Evolutionary conservation across 2,888 invertebrate species (phyloP).

Genomic region (Drosophila formosana): DNA sequence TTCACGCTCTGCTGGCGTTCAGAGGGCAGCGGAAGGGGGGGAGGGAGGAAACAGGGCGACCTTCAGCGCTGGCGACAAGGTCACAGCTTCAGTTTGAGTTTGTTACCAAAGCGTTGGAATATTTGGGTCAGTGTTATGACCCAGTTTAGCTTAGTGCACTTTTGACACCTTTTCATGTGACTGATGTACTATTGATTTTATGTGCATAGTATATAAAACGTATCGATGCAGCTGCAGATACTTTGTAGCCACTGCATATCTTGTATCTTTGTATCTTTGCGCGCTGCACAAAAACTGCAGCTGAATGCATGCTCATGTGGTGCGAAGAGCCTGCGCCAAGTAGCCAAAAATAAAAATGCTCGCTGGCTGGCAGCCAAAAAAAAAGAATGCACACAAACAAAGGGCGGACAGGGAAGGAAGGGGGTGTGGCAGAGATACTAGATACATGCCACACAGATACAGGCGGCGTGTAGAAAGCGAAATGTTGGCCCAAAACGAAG

Average conservation of each 20-base stretch:
- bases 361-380: conserved; percentile 71
- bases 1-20: conserved; percentile 34
- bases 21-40: neutral
- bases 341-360: conserved; percentile 77
- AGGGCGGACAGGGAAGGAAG: conserved; percentile 20
- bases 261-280: conserved; percentile 24
- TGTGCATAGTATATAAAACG: conserved; percentile 20
- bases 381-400: conserved; percentile 47
- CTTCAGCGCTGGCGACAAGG: conserved; percentile 52
- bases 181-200: conserved; percentile 17
- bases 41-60: conserved; percentile 28
- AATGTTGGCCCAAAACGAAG: conserved; percentile 61
- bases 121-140: conserved; percentile 79
- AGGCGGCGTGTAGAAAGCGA: conserved; percentile 42
- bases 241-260: conserved; percentile 2
- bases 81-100: conserved; percentile 36
- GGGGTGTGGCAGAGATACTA: neutral
- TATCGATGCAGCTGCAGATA: conserved; percentile 17
- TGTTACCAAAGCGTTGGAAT: conserved; percentile 15
- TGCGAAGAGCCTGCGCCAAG: conserved; percentile 65
- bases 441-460: conserved; percentile 2
- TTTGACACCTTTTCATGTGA: conserved; percentile 12
- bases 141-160: conserved; percentile 53
- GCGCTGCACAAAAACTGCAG: conserved; percentile 36
- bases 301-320: conserved; percentile 20